These are phyloP conservation scores for Prochilodus magdalenae DNA, from an alignment of 2,113 vertebrate genomes.

Conservation along the genomic window DNA sequence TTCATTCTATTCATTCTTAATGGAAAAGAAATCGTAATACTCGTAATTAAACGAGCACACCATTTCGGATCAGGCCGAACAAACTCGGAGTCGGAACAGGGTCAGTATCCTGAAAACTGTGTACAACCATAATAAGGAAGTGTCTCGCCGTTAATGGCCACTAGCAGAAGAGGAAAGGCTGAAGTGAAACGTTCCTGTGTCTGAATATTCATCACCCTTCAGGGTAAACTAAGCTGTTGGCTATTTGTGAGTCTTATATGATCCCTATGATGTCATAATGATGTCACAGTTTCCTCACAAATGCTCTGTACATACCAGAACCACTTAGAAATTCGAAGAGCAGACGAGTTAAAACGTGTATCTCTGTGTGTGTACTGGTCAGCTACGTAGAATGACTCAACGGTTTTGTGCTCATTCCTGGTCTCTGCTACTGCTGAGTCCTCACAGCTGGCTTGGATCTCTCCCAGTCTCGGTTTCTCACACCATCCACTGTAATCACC, in stretches of 20 bases:
- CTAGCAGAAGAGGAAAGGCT: no score
- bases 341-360: neutral
- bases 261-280: neutral
- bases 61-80: no score
- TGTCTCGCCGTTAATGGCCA: no score
- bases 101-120: no score
- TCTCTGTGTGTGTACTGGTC: conserved; percentile 6
- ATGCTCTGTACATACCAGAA: neutral
- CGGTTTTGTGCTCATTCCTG: conserved; percentile 7
- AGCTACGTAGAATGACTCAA: conserved; percentile 18
- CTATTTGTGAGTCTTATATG: neutral
- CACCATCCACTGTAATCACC: conserved; percentile 5
- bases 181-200: no score
- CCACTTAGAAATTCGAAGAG: neutral
- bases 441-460: conserved; percentile 33
- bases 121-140: no score
- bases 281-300: neutral
- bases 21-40: no score
- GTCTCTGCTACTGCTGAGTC: conserved; percentile 30
- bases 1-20: no score
- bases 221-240: no score
- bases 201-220: no score
- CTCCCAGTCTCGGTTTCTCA: conserved; percentile 31
- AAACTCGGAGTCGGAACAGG: no score
- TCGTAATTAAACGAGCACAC: no score